Evolutionary conservation across 2,113 vertebrate genomes (phyloP), one percentile per base, ranked within the genome.

Genomic region (Atrichornis clamosus): DNA sequence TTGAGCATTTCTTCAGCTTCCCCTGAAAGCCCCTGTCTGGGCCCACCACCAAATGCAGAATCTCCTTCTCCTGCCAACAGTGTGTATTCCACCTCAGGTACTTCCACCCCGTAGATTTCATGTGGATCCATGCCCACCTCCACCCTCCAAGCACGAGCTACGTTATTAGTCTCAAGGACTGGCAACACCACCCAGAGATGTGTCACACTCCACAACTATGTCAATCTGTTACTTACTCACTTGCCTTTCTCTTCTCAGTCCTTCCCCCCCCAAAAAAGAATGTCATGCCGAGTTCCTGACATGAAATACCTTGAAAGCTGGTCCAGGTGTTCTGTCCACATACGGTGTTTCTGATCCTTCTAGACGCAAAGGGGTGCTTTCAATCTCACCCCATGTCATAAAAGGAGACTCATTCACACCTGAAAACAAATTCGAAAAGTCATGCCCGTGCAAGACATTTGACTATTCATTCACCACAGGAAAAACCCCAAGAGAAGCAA

Each of bases 301-400:
- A 62, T 56, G 30, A 50, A 88, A 87, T 95, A 99, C 99, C 99
- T 99, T 99, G 97, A 99, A 99, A 13, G 99, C 99, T 21, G 99
- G 99, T 8, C 99, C 99, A 2, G 99, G 99, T 8, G 99, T 99
- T 95, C 99, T 98, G 93, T 99, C 99, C 70, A 98, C 96, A 10
- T 99, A 99, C 0, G 99, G 99, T 0, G 98, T 98, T 76, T 99
- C 99, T 2, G 99, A 99, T 11, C 99, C 99, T 63, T 99, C 99
- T 9, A 99, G 90, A 42, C 99, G 98, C 93, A 99, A 98, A 2
- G 99, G 99, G 1, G 99, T 99, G 95, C 99, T 99, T 96, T 99
- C 99, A 0, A 99, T 98, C 93, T 99, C 99, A 68, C 99, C 99
- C 99, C 99, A 99, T 0, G 99, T 99, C 99, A 99, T 99, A 63